A percentile compares a stretch with the other conserved stretches of the same genome.
These are phyloP conservation scores for Podocnemis expansa DNA, from an alignment of 2,113 vertebrate genomes.

Conservation along the genomic window DNA sequence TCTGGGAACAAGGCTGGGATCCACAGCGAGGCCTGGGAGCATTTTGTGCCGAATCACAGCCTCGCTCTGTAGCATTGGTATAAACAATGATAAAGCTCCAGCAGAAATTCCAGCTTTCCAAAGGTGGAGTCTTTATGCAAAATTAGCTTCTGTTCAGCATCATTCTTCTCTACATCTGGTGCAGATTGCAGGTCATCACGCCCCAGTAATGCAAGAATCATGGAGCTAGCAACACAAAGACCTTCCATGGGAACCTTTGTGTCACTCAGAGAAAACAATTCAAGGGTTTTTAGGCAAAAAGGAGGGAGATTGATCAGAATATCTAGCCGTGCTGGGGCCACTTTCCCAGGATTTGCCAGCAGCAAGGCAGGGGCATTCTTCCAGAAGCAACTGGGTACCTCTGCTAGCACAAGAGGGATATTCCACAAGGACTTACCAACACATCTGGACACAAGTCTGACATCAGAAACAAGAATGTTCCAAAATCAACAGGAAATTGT, in stretches of 20 bases:
- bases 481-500: no score
- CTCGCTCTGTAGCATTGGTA: neutral
- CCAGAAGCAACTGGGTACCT: neutral
- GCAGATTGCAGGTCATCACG: neutral
- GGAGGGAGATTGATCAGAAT: neutral
- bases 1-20: no score
- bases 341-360: no score
- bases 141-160: neutral
- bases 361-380: neutral
- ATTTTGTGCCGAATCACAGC: neutral
- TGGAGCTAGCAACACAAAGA: neutral
- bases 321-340: neutral
- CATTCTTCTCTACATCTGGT: neutral
- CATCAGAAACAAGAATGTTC: no score
- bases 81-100: neutral
- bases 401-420: neutral
- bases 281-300: neutral
- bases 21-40: rapidly evolving
- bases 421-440: neutral
- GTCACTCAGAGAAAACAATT: neutral
- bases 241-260: neutral
- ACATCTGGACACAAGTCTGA: neutral
- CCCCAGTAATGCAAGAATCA: neutral
- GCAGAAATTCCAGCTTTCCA: neutral
- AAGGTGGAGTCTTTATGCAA: no score